Evolutionary conservation across 1,140 invertebrate species (phyloP), one percentile per base, ranked within the genome.

Genomic region (Saccostrea glomerata): DNA sequence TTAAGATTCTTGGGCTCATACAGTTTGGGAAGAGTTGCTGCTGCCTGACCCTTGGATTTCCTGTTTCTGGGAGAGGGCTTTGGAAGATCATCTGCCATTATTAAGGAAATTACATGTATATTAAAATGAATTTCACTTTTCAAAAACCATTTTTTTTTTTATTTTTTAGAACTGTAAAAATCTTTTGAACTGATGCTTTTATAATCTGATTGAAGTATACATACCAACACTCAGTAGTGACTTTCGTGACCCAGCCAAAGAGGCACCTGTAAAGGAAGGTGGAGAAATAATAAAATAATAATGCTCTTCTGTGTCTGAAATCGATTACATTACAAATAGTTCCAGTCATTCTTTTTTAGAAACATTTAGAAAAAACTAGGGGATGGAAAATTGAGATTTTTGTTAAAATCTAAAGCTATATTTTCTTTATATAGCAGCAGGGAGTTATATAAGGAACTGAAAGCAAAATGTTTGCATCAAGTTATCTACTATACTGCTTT

Each of bases 1-100:
- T 82, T 87, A 9, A 94, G 90, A 88, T 91, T 93, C 55, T 86
- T 93, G 20, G 93, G 92, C 84, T 92, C 91, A n/a, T 88, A 85
- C 9, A 94, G 89, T 36, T 77, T 77, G 58, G 87, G 90, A 13
- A 88, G 30, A 20, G 82, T 82, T 85, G 83, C 90, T 23, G 82
- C 70, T 12, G 90, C 87, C 36, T 90, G 63, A 23, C 63, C 73
- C n/a, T 54, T 77, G 82, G 25, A 84, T 30, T 54, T 60, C 87
- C 66, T 82, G 66, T 85, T 60, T 25, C 92, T 56, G 0, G 92
- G 92, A 17, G 92, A 92, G 2, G 92, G 91, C 66, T 86, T 91
- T 23, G 92, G 92, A 13, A 92, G 84, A 63, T 93, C 92, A 91
- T 93, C 92, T 93, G 89, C 40, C 90, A 77, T 20, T 36, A 63